Conservation (phyloP, 2,888 invertebrate genomes). For the Xylophagus ater region DNA sequence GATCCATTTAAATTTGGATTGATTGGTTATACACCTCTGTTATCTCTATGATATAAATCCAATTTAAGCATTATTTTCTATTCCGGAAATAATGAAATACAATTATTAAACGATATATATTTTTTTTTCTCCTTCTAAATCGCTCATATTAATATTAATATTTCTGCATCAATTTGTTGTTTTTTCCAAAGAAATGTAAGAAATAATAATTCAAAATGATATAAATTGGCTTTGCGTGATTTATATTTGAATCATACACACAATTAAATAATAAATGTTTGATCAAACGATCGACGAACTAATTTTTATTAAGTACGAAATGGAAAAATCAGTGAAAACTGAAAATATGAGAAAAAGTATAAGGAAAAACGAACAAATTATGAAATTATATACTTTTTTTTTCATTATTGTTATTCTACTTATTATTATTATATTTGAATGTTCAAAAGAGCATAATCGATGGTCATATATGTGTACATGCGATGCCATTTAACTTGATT, state of each 20-base stretch:
- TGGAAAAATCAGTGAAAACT: conserved; percentile 4
- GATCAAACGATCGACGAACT: conserved; percentile 14
- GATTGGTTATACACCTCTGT: too few relatives aligned
- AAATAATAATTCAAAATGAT: conserved; percentile 2
- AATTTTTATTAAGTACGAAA: conserved; percentile 6
- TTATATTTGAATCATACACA: conserved; percentile 5
- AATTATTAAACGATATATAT: too few relatives aligned
- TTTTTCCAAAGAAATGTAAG: conserved; percentile 1
- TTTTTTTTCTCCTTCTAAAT: too few relatives aligned
- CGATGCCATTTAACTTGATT: too few relatives aligned
- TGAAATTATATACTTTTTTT: background rate
- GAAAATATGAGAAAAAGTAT: background rate
- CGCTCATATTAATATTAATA: too few relatives aligned
- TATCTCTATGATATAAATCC: too few relatives aligned
- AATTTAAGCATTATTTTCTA: too few relatives aligned
- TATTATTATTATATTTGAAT: background rate
- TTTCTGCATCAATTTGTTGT: too few relatives aligned
- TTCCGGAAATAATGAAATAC: too few relatives aligned
- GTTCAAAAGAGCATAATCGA: too few relatives aligned
- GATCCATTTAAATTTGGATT: too few relatives aligned
- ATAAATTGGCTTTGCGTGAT: conserved; percentile 10
- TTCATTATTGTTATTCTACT: background rate
- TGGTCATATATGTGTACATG: conserved; percentile 9
- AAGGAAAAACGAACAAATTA: background rate
- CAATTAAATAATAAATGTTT: conserved; percentile 12